Evolutionary conservation across 2,888 invertebrate species (phyloP).

Genomic region (Molorchus minor): DNA sequence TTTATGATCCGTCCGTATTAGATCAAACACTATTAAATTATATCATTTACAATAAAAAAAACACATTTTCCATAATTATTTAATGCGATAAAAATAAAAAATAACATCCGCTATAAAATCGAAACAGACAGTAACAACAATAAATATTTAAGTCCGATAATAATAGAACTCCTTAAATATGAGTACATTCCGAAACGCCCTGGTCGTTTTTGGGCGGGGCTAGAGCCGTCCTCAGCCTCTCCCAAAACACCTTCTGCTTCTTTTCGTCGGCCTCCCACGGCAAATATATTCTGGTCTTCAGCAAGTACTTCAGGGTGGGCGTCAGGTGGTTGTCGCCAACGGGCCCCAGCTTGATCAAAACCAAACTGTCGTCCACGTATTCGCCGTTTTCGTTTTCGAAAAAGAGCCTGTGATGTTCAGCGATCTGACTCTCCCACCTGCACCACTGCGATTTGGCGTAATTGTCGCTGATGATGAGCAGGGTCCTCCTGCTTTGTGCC

Average conservation of each 20-base stretch:
- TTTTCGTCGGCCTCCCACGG: slow-evolving; percentile 67
- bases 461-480: slow-evolving; percentile 73
- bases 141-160: no score
- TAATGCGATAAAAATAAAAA: no score
- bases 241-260: slow-evolving; percentile 58
- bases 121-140: no score
- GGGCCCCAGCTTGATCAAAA: slow-evolving; percentile 71
- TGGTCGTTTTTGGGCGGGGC: slow-evolving; percentile 38
- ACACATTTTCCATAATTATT: no score
- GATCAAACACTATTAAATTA: no score
- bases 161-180: slow-evolving; percentile 24
- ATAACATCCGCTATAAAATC: no score
- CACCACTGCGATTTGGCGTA: slow-evolving; percentile 80
- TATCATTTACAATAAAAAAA: no score
- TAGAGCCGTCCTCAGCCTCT: slow-evolving; percentile 54
- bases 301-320: slow-evolving; percentile 69
- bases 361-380: slow-evolving; percentile 67
- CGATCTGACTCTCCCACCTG: slow-evolving; percentile 74
- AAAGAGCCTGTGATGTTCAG: slow-evolving; percentile 72
- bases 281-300: slow-evolving; percentile 73
- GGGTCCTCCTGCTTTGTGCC: slow-evolving; percentile 70
- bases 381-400: slow-evolving; percentile 65
- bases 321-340: slow-evolving; percentile 67
- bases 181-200: slow-evolving; percentile 28
- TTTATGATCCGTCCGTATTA: no score